Base-by-base conservation (phyloP, 2,113 vertebrate species). In the Origma solitaria region DNA sequence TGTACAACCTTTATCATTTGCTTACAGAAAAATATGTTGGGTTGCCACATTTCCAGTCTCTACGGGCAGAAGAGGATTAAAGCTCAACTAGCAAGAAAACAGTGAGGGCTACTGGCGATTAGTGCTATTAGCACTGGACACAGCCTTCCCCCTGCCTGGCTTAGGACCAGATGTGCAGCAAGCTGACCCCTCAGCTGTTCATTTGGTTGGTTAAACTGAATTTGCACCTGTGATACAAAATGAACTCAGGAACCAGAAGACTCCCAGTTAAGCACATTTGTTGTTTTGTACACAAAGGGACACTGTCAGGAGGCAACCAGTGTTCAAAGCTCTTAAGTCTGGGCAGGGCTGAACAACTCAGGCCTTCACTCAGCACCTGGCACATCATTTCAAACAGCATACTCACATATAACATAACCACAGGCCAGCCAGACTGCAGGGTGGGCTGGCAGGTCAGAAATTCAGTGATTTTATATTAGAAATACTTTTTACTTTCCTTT, bases 221-320 rank as follows among this genome's bases (percentile, higher is more conserved):
- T 93, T 94, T 85, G 95, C 97, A 97, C 97, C 94, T 97, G 97
- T 94, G 96, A 91, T 81, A 92, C 47, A 75, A 90, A 96, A 95
- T 93, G 56, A 97, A 83, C 76, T 89, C 57, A 4, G 87, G 88
- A 96, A 78, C 76, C 82, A 76, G 60, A 51, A 28, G 66, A 38
- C 50, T 71, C n/a, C 58, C 57, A 10, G 69, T 66, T 53, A 64
- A 94, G 79, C 44, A 40, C 81, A 94, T 19, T 56, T 94, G 97
- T 68, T 96, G 62, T 69, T 94, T 47, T 86, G 57, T 87, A 77
- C 82, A 95, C 92, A 97, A 86, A 97, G 54, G 76, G 57, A 79
- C 85, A 40, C 68, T 95, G 70, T 94, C 89, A 86, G 68, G 80
- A 94, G 58, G 47, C 75, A 86, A 13, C 33, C 27, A 19, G 10